These are phyloP conservation scores for Drosophila borealis DNA, from an alignment of 2,888 invertebrate species.

Conservation along the genomic window DNA sequence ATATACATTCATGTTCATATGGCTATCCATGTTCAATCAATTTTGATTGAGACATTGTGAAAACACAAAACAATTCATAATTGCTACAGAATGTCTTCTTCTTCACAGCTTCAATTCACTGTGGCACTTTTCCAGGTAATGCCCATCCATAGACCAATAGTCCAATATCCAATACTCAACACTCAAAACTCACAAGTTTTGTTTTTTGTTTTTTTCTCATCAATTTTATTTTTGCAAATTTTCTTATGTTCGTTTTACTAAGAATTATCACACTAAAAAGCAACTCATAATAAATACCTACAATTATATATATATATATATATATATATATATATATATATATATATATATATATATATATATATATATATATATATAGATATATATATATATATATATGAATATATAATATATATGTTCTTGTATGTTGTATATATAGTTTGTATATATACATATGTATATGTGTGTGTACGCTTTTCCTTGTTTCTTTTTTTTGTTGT, in stretches of 20 bases:
- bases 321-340: neutral
- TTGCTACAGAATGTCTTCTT: too few relatives aligned
- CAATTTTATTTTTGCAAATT: constrained; percentile 53
- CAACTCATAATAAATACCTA: constrained; percentile 76
- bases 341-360: constrained; percentile 12
- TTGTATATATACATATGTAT: constrained; percentile 1
- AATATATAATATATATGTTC: constrained; percentile 12
- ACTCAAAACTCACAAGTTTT: neutral
- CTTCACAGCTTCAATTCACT: too few relatives aligned
- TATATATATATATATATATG: constrained; percentile 27
- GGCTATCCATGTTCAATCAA: too few relatives aligned
- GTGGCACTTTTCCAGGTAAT: too few relatives aligned
- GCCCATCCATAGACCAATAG: too few relatives aligned
- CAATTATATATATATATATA: constrained; percentile 43
- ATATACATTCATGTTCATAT: too few relatives aligned
- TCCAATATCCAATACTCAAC: too few relatives aligned
- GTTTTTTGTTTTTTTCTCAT: constrained; percentile 18
- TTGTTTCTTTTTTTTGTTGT: constrained; percentile 2
- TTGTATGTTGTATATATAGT: constrained; percentile 16
- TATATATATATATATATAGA: constrained; percentile 36
- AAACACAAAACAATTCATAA: too few relatives aligned
- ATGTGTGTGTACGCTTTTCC: constrained; percentile 18
- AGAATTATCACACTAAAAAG: constrained; percentile 76
- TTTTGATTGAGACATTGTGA: too few relatives aligned
- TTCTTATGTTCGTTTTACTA: constrained; percentile 59